phyloP scores from a whole-genome alignment of 2,113 vertebrate genomes.

The Ailurus styani region DNA sequence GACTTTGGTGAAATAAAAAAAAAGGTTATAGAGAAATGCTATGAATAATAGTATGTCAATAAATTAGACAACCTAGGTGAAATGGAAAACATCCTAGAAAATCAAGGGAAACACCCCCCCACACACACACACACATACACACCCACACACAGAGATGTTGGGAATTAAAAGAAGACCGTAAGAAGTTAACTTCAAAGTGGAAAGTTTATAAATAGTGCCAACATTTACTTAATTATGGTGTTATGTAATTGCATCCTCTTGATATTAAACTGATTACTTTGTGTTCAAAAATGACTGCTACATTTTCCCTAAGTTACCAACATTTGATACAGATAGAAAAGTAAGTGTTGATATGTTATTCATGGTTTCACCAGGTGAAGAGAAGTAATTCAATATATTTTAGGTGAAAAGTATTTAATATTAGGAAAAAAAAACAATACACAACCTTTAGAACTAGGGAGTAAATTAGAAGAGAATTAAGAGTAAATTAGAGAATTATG shows the following conservation, averaged over 20 bases:
- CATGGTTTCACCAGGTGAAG: not conserved
- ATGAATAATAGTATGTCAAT: not conserved
- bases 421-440: not conserved
- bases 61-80: not conserved
- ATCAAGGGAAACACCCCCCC: not conserved
- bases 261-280: not conserved
- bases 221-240: not conserved
- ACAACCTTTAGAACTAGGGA: not conserved
- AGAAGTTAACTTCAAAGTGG: not conserved
- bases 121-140: not conserved
- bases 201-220: not conserved
- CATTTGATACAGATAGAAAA: not conserved
- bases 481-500: no score
- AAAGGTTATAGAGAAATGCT: not conserved
- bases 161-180: not conserved
- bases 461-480: no score
- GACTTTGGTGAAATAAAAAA: not conserved
- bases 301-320: not conserved
- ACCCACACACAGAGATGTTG: not conserved
- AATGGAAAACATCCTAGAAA: not conserved
- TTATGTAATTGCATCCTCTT: not conserved
- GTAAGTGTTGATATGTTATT: not conserved
- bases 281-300: not conserved
- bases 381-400: not conserved
- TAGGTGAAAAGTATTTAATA: not conserved